Base-by-base conservation (phyloP, 2,888 invertebrate genomes). In the Apodemia zela region DNA sequence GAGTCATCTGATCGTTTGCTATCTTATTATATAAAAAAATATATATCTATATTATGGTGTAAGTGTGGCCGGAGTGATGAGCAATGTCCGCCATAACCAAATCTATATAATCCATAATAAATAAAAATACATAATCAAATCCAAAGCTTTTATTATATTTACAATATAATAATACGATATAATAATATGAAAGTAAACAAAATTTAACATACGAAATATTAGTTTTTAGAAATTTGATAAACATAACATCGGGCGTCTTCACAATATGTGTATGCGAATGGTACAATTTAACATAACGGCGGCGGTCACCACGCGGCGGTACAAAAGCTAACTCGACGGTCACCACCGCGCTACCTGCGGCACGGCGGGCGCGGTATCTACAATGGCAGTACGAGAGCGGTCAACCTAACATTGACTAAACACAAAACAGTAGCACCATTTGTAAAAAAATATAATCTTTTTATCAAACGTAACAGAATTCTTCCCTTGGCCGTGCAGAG, bases 71-170 rank as follows among this genome's bases (percentile, higher is more conserved):
- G 4, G 25, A 25, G 10, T 35, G 11, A 35, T 11, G 10, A 35
- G 4, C 6, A 33, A 33, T 33, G 7, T 33, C 7, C 5, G 6
- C 3, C 33, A 33, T 6, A 33, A 33, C 3, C 6, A 33, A 33
- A 33, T 33, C 6, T n/a, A n/a, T n/a, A n/a, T n/a, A n/a, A n/a
- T n/a, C n/a, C n/a, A n/a, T 33, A 35, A 63, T 4, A 63, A 59
- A 69, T 60, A 58, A 60, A 66, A 67, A 66, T 17, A 62, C 42
- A 60, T 29, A 66, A 66, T 68, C 85, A 88, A 89, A 88, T 91
- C 87, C 89, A 90, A 90, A 90, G 90, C 90, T 89, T 90, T 90
- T 85, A 87, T 88, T 87, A 89, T 90, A 89, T 91, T 88, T 90
- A 89, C 89, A 89, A 86, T 89, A 81, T 83, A 87, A 79, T 79